A percentile compares a stretch with the other conserved stretches of the same genome.
Evolutionary conservation across 2,113 vertebrate genomes (phyloP).

Genomic region (Oceanites oceanicus): DNA sequence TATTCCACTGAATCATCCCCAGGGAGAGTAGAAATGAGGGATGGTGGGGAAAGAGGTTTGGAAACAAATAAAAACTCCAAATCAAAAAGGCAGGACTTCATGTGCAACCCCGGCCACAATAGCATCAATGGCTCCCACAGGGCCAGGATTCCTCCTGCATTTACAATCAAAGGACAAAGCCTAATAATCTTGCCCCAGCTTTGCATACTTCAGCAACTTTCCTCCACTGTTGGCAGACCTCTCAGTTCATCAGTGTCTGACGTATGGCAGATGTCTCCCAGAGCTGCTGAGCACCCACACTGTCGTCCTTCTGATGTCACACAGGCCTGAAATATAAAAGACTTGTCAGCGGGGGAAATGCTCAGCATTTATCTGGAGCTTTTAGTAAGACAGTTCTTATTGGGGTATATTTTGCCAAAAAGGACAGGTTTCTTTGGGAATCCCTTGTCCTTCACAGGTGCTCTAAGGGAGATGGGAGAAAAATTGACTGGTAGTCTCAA

Average conservation of each 20-base stretch:
- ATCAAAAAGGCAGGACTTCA: slow-evolving; percentile 6
- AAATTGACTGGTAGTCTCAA: not conserved
- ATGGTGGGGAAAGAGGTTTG: not conserved
- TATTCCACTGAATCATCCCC: not conserved
- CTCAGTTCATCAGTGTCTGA: not conserved
- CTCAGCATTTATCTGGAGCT: not conserved
- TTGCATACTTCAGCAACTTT: not conserved
- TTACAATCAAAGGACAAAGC: not conserved
- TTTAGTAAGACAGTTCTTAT: not conserved
- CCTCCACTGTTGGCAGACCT: not conserved
- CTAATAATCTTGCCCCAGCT: not conserved
- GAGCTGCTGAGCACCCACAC: not conserved
- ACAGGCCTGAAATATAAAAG: not conserved
- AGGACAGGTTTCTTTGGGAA: not conserved
- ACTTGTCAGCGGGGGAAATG: not conserved
- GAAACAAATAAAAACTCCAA: slow-evolving; percentile 25
- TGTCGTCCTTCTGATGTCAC: not conserved
- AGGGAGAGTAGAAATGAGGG: not conserved
- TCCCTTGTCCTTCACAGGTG: not conserved
- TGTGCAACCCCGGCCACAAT: not conserved
- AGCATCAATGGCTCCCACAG: not conserved
- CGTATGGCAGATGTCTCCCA: not conserved
- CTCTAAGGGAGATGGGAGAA: not conserved
- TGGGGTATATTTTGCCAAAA: not conserved
- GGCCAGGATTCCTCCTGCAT: not conserved